A percentile compares a stretch with the other conserved stretches of the same genome.
Conservation (phyloP, 2,797 vertebrate genomes). For the Emys orbicularis region DNA sequence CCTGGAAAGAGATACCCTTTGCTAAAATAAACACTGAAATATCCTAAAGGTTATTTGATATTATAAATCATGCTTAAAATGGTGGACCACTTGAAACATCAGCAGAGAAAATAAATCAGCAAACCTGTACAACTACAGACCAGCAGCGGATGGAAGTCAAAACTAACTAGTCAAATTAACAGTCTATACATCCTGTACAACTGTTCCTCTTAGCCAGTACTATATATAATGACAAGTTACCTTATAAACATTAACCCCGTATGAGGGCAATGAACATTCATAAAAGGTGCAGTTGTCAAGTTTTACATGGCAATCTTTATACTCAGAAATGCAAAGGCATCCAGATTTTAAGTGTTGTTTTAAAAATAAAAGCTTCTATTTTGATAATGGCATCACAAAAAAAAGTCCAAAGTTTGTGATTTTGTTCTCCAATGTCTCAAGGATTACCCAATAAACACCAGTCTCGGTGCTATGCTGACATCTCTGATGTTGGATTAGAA, state of each 20-base stretch:
- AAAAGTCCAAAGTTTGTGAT: neutral
- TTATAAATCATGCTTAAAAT: neutral
- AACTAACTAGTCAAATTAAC: neutral
- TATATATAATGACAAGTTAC: neutral
- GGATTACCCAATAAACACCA: neutral
- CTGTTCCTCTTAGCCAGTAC: neutral
- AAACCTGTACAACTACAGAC: neutral
- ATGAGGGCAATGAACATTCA: neutral
- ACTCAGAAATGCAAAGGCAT: neutral
- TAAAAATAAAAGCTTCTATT: neutral
- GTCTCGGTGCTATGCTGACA: accelerated
- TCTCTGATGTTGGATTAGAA: neutral
- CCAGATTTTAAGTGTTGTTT: neutral
- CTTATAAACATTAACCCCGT: neutral
- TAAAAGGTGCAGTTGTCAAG: neutral
- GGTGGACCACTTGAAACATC: neutral
- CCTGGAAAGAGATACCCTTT: neutral
- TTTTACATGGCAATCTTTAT: neutral
- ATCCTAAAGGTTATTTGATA: neutral
- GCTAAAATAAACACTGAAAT: neutral
- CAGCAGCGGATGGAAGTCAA: neutral
- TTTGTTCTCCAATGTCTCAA: neutral
- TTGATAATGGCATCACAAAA: neutral
- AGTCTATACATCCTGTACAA: neutral
- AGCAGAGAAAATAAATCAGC: neutral